phyloP scores from a whole-genome alignment of 2,888 invertebrate species.

The Phortica magna region DNA sequence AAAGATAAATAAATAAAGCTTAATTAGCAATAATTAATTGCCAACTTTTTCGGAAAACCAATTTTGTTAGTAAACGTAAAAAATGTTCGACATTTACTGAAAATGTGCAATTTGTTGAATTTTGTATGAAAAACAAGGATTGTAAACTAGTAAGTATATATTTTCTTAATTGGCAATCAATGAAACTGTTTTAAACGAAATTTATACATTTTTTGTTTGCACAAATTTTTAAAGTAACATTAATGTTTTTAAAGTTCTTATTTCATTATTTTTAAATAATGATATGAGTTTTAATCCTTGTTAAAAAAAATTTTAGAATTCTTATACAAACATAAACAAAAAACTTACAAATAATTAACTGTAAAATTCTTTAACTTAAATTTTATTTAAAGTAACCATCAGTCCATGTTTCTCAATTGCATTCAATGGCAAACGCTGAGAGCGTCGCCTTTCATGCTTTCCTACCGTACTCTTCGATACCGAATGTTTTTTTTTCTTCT shows the following conservation, averaged over 20 bases:
- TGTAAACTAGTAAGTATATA: no score
- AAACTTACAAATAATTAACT: conserved; percentile 26
- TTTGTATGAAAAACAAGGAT: no score
- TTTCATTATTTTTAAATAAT: no score
- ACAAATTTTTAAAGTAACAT: background rate
- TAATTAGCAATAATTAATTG: background rate
- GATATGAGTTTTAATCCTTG: conserved; percentile 18
- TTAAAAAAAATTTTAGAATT: background rate
- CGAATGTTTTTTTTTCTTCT: no score
- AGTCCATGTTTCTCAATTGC: conserved; percentile 57
- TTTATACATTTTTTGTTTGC: no score
- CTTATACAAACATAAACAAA: conserved; percentile 22
- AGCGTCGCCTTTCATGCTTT: conserved; percentile 10
- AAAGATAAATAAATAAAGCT: background rate
- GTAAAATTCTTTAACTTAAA: conserved; percentile 19
- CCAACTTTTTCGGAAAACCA: background rate
- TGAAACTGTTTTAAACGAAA: no score
- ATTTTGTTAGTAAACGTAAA: no score
- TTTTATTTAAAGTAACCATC: conserved; percentile 42
- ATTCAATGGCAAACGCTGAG: conserved; percentile 9
- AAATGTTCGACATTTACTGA: no score
- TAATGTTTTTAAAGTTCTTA: no score
- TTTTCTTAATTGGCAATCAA: no score
- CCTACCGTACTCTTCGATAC: background rate
- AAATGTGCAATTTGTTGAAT: no score